phyloP scores from a whole-genome alignment of 2,113 vertebrate genomes.

The Todiramphus chloris region DNA sequence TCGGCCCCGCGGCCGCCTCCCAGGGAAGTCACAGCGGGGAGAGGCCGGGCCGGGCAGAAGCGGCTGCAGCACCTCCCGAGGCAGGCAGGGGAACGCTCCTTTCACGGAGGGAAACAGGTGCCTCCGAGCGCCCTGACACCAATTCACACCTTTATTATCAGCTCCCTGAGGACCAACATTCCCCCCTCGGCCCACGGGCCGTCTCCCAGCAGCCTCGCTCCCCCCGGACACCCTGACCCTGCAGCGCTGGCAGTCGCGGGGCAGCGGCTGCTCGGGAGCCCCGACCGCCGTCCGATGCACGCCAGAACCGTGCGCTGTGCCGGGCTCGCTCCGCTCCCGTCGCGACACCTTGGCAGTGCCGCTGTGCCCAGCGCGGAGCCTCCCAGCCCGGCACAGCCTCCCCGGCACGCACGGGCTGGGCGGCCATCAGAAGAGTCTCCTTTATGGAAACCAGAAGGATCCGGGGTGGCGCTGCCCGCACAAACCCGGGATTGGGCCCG shows the following conservation, averaged over 20 bases:
- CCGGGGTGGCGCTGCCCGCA: not conserved
- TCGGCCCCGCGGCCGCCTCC: not conserved
- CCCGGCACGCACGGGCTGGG: accelerated
- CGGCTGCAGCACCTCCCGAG: no score
- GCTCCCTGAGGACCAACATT: not conserved
- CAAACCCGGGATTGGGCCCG: accelerated
- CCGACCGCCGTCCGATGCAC: not conserved
- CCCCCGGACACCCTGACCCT: not conserved
- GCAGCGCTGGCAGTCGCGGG: accelerated
- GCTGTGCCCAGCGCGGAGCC: not conserved
- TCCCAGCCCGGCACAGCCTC: not conserved
- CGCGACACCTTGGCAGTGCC: accelerated
- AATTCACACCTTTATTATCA: not conserved
- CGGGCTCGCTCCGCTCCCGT: accelerated
- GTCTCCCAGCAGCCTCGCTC: not conserved
- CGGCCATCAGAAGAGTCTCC: not conserved
- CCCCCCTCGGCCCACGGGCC: not conserved
- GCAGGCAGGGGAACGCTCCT: accelerated
- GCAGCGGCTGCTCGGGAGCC: not conserved
- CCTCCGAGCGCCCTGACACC: accelerated
- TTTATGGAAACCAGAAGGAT: not conserved
- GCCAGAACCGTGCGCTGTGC: not conserved
- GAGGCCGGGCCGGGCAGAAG: accelerated
- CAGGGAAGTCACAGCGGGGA: accelerated
- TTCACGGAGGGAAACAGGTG: not conserved